Conservation (phyloP, 2,113 vertebrate species). For the Gulo gulo region DNA sequence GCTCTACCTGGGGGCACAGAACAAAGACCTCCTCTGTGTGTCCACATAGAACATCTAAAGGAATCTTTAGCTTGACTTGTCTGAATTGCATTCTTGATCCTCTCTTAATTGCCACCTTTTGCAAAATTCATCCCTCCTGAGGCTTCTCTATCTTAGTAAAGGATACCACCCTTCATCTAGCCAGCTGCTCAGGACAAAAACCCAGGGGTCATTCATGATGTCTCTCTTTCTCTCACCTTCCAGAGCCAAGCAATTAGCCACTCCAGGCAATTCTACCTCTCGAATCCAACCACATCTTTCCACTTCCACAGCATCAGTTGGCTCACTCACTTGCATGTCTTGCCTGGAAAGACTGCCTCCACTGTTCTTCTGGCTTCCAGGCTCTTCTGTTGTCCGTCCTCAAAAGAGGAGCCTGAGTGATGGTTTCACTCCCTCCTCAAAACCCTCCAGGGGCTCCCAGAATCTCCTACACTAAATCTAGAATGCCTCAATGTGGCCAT, state of each 20-base stretch:
- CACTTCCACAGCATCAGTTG: rapidly evolving
- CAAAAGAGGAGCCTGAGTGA: background rate
- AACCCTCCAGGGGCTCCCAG: background rate
- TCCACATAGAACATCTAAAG: background rate
- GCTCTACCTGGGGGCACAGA: background rate
- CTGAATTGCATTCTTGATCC: background rate
- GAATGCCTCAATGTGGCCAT: background rate
- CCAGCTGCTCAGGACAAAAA: background rate
- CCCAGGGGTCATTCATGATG: background rate
- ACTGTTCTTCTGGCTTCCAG: background rate
- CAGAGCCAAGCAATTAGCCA: background rate
- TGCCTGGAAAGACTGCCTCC: background rate
- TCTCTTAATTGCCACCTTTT: background rate
- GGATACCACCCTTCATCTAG: background rate
- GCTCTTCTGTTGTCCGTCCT: background rate
- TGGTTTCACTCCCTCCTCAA: background rate
- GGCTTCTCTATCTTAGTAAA: background rate
- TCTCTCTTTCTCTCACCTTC: background rate
- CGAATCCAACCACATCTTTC: background rate
- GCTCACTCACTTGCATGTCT: background rate
- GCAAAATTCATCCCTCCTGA: background rate
- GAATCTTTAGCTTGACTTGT: background rate
- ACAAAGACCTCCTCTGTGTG: background rate
- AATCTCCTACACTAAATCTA: background rate
- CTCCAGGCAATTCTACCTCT: background rate